These are phyloP conservation scores for Pungitius pungitius DNA, from an alignment of 2,113 vertebrate genomes.

Conservation along the genomic window DNA sequence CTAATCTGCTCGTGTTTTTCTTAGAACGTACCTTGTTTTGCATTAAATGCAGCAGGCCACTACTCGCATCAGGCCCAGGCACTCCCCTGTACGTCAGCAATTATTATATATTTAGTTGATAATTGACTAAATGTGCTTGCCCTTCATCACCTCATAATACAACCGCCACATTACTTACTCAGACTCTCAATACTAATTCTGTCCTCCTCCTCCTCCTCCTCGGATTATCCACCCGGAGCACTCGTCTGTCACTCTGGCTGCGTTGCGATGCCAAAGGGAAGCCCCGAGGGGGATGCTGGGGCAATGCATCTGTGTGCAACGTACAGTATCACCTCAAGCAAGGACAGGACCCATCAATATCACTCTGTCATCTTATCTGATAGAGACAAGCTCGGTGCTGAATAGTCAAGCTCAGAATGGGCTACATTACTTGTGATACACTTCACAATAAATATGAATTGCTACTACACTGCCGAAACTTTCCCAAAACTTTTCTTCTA, in stretches of 20 bases:
- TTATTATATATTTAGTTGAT: slow-evolving; percentile 37
- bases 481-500: slow-evolving; percentile 39
- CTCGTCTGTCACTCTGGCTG: slow-evolving; percentile 59
- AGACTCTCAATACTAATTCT: slow-evolving; percentile 57
- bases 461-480: slow-evolving; percentile 6
- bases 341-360: slow-evolving; percentile 76
- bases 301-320: slow-evolving; percentile 38
- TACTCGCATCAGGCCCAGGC: slow-evolving; percentile 24
- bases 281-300: slow-evolving; percentile 46
- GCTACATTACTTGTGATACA: slow-evolving; percentile 47
- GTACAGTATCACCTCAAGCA: slow-evolving; percentile 69
- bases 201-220: slow-evolving; percentile 23
- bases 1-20: slow-evolving; percentile 3
- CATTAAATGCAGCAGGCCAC: slow-evolving; percentile 3
- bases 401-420: slow-evolving; percentile 54
- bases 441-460: slow-evolving; percentile 60
- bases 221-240: slow-evolving; percentile 56
- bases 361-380: slow-evolving; percentile 71
- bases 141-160: slow-evolving; percentile 46
- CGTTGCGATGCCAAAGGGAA: slow-evolving; percentile 48
- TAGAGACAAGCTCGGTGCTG: slow-evolving; percentile 70
- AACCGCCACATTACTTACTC: slow-evolving; percentile 38
- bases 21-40: slow-evolving; percentile 1
- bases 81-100: slow-evolving; percentile 13
- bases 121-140: slow-evolving; percentile 36